Conservation (phyloP, 2,797 vertebrate species). For the Crenichthys baileyi region DNA sequence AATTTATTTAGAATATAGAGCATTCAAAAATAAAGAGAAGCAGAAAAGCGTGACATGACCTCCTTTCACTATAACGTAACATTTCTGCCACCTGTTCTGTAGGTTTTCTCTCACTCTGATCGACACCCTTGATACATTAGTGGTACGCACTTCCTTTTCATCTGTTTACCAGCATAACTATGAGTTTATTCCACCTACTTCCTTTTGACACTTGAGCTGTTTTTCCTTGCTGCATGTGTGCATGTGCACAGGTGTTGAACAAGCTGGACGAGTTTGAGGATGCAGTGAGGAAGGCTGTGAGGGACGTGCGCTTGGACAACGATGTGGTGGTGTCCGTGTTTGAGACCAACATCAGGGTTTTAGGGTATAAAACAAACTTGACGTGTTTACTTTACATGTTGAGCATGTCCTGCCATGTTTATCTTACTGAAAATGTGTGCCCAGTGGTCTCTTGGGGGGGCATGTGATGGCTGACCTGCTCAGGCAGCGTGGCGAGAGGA, state of each 20-base stretch:
- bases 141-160: conserved; percentile 74
- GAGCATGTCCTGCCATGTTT: too few species aligned
- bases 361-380: conserved; percentile 73
- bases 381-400: background rate
- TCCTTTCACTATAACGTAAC: conserved; percentile 7
- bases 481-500: conserved; percentile 75
- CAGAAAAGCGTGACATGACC: background rate
- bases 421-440: background rate
- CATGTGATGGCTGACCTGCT: conserved; percentile 86
- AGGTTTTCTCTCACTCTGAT: conserved; percentile 87
- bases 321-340: conserved; percentile 88
- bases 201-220: background rate
- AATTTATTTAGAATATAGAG: background rate
- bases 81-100: conserved; percentile 8
- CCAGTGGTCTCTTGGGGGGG: conserved; percentile 83
- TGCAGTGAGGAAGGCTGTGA: conserved; percentile 79
- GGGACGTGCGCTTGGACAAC: conserved; percentile 83
- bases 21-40: background rate
- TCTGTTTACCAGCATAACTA: background rate
- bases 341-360: conserved; percentile 87
- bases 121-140: conserved; percentile 85
- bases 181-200: background rate
- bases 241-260: conserved; percentile 79
- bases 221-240: background rate
- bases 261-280: conserved; percentile 87